Evolutionary conservation across 2,113 vertebrate genomes (phyloP).

Genomic region (Petrocephalus zakoni): DNA sequence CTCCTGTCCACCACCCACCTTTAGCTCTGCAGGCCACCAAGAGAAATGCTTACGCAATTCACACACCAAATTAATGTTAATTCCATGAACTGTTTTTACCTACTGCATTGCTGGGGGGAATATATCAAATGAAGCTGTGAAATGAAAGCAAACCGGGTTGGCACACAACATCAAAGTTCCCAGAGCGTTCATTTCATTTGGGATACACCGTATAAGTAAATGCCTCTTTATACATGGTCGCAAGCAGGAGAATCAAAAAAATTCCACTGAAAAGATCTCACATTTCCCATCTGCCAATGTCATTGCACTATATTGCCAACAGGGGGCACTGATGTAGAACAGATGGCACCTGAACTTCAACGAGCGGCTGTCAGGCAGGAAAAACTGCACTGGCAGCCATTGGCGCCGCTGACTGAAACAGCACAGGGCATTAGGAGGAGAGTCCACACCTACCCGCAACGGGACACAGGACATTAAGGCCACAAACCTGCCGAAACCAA

Average conservation of each 20-base stretch:
- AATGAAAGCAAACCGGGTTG: slow-evolving; percentile 21
- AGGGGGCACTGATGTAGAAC: slow-evolving; percentile 6
- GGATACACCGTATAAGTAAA: slow-evolving; percentile 52
- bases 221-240: not conserved
- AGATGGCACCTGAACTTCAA: not conserved
- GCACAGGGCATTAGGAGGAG: not conserved
- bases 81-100: slow-evolving; percentile 67
- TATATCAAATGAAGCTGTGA: not conserved
- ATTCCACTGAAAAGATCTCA: not conserved
- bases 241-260: not conserved
- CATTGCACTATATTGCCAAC: not conserved
- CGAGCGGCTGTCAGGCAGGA: not conserved
- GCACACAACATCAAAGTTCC: slow-evolving; percentile 14
- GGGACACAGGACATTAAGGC: not conserved
- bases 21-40: not conserved
- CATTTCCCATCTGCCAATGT: not conserved
- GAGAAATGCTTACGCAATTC: slow-evolving; percentile 8
- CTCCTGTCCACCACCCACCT: not conserved
- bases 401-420: not conserved
- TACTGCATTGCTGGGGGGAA: slow-evolving; percentile 37
- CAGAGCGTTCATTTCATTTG: slow-evolving; percentile 54
- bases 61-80: slow-evolving; percentile 68
- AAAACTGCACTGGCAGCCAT: not conserved
- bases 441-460: not conserved
- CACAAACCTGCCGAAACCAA: slow-evolving; percentile 14